Percentiles rank a stretch among this genome's conserved stretches.
These are phyloP conservation scores for Bombus confusus DNA, from an alignment of 1,140 invertebrate species.

Conservation along the genomic window DNA sequence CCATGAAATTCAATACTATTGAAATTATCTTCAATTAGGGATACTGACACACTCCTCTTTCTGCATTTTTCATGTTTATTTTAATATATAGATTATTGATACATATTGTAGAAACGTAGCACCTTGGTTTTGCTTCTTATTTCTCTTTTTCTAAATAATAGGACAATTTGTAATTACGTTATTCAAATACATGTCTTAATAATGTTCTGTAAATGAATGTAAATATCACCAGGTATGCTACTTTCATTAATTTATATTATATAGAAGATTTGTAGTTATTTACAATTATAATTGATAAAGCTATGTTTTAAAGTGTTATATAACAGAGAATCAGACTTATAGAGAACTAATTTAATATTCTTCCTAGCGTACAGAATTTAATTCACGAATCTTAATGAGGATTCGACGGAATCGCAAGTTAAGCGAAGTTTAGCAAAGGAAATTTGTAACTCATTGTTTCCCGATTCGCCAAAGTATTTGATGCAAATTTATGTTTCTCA, in stretches of 20 bases:
- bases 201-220: background rate
- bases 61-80: background rate
- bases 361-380: constrained; percentile 17
- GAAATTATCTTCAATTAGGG: constrained; percentile 48
- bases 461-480: constrained; percentile 57
- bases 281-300: background rate
- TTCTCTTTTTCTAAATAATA: background rate
- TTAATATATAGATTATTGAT: background rate
- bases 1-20: constrained; percentile 30
- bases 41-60: constrained; percentile 34
- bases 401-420: constrained; percentile 10
- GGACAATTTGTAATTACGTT: background rate
- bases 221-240: background rate
- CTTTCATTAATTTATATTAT: background rate
- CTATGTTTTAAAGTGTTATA: background rate
- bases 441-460: constrained; percentile 61
- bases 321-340: background rate
- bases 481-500: constrained; percentile 62
- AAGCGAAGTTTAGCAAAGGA: constrained; percentile 37
- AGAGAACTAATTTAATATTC: constrained; percentile 1
- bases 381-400: constrained; percentile 51
- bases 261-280: background rate
- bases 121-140: background rate
- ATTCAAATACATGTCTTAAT: background rate
- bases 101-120: background rate